Conservation (phyloP, 2,113 vertebrate species). For the Catharus minimus region DNA sequence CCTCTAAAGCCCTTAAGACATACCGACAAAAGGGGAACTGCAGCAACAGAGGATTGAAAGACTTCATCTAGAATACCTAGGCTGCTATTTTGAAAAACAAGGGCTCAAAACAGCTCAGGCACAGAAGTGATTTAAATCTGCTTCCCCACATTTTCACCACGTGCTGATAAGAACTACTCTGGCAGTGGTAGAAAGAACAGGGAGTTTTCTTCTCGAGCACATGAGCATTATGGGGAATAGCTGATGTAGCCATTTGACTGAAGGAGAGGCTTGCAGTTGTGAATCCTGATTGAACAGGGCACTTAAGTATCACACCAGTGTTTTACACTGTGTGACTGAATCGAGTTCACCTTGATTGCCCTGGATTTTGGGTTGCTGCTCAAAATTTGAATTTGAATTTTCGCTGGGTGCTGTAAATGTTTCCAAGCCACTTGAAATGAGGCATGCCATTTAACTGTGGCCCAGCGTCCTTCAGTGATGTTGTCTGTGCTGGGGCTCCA, state of each 20-base stretch:
- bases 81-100: not conserved
- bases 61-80: not conserved
- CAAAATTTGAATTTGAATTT: not conserved
- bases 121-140: not conserved
- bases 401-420: not conserved
- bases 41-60: not conserved
- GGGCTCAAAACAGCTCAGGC: not conserved
- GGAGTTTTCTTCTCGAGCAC: not conserved
- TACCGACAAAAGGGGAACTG: not conserved
- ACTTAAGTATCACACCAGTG: not conserved
- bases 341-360: not conserved
- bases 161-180: not conserved
- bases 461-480: too few species aligned
- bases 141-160: not conserved
- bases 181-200: not conserved
- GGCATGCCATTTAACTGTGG: not conserved
- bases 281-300: not conserved
- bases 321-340: not conserved
- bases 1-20: not conserved
- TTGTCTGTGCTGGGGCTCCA: not conserved
- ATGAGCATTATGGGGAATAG: not conserved
- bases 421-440: not conserved
- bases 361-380: not conserved
- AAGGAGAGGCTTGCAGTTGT: not conserved
- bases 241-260: accelerated